Conservation (phyloP, 2,113 vertebrate species). For the Mesocricetus auratus region DNA sequence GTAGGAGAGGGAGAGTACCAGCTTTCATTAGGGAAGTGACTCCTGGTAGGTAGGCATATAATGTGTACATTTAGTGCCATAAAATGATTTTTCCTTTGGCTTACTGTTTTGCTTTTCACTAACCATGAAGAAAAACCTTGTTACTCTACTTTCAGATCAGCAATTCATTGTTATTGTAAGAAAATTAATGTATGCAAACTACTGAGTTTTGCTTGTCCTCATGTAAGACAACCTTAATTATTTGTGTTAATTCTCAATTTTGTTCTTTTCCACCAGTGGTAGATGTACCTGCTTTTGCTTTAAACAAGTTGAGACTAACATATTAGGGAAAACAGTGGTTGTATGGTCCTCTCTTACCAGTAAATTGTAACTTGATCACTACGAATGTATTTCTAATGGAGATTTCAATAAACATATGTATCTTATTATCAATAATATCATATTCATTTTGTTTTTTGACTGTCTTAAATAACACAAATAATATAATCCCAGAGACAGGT, state of each 20-base stretch:
- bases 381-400: background rate
- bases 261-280: background rate
- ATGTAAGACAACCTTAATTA: background rate
- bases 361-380: constrained; percentile 11
- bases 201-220: background rate
- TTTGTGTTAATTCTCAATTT: background rate
- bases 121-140: background rate
- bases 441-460: background rate
- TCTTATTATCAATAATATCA: background rate
- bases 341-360: background rate
- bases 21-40: background rate
- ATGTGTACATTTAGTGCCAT: background rate
- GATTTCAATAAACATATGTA: background rate
- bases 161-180: background rate
- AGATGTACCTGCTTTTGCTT: background rate
- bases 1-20: background rate
- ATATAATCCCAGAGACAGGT: too few species aligned
- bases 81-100: background rate
- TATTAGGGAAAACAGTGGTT: background rate
- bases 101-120: background rate
- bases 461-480: too few species aligned
- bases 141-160: background rate
- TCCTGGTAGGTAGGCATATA: background rate
- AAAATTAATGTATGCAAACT: background rate
- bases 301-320: background rate